These are phyloP conservation scores for Protodeltote pygarga DNA, from an alignment of 2,888 invertebrate species.

Conservation along the genomic window DNA sequence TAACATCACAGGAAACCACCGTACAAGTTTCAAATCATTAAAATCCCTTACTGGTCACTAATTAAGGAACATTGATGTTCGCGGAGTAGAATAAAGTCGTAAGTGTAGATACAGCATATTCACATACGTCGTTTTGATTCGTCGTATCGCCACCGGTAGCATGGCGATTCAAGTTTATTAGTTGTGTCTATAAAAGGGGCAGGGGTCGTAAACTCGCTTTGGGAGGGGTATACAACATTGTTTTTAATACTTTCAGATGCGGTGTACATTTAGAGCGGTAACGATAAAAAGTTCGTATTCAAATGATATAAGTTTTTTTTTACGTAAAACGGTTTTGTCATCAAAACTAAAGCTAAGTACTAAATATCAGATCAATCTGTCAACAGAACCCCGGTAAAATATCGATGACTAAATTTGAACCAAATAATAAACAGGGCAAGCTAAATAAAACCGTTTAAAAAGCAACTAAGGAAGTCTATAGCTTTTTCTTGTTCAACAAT, in stretches of 20 bases:
- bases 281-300: no score
- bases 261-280: conserved; percentile 24
- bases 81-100: conserved; percentile 10
- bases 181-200: conserved; percentile 80
- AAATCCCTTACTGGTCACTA: conserved; percentile 39
- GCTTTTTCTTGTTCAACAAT: no score
- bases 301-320: no score
- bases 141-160: conserved; percentile 52
- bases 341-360: no score
- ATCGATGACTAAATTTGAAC: no score
- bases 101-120: conserved; percentile 4
- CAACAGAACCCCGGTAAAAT: no score
- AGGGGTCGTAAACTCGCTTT: conserved; percentile 69
- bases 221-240: conserved; percentile 66
- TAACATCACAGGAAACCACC: conserved; percentile 39
- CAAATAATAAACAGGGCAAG: no score
- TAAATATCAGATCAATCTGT: no score
- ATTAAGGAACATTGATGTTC: conserved; percentile 22
- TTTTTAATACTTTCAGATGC: conserved; percentile 64
- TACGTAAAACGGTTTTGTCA: no score
- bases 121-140: conserved; percentile 32
- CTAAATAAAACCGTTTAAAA: no score
- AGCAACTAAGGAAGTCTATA: no score
- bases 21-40: conserved; percentile 36
- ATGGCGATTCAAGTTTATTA: conserved; percentile 81